Base-by-base conservation (phyloP, 2,113 vertebrate species). In the Mormyrus lacerda region DNA sequence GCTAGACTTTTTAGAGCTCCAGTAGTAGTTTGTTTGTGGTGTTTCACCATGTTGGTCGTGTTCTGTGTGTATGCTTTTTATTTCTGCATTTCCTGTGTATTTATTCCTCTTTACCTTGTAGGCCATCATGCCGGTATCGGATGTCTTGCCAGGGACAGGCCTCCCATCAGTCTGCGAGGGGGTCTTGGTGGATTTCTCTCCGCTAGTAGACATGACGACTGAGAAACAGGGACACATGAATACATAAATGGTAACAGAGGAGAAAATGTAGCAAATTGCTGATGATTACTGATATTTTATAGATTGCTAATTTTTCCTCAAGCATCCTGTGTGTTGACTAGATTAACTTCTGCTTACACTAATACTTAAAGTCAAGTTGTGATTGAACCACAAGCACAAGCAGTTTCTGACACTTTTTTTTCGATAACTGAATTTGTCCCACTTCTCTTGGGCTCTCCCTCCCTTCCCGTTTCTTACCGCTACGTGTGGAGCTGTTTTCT, bases 101-200 rank as follows among this genome's bases (percentile, higher is more conserved):
- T 51, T 88, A 90, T 4, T 42, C 73, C 24, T 76, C 89, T 93
- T 90, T 92, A 95, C 96, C 95, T 93, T 96, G 93, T 96, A 96
- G 92, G 94, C 89, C 93, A 93, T 96, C 93, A 95, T 94, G 91
- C 95, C 95, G 88, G 93, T 94, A 91, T 96, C 95, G 44, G 95
- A 94, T 92, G 95, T 96, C 95, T 96, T 96, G 93, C 92, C 91
- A 91, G 95, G 95, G 89, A 93, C 92, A 48, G 93, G 93, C 91
- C 95, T 96, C 69, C 96, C 95, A 35, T 96, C 96, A 39, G 96
- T 96, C 93, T 96, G 95, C 93, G 96, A 96, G 88, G 96, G 92
- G 79, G 93, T 90, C 93, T 96, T 96, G 48, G 87, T 88, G 92
- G 94, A 91, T 92, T 96, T 96, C 89, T 96, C 96, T 93, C 93